Percentiles rank a stretch among this genome's conserved stretches.
phyloP scores from a whole-genome alignment of 23 tunicate species.

The Oikopleura vanhoeffeni region DNA sequence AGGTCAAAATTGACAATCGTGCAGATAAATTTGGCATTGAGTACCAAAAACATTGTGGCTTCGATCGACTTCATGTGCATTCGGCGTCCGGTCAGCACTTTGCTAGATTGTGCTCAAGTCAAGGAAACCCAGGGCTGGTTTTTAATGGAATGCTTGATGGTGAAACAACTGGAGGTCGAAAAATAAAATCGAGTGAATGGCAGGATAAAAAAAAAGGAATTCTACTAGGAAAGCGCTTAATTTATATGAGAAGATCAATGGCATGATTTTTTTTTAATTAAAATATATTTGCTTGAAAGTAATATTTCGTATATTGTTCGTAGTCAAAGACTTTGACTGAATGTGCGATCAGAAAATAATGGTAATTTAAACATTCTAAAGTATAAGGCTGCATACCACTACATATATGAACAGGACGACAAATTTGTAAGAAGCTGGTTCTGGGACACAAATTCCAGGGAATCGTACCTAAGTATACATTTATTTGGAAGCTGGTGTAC shows the following conservation, averaged over 20 bases:
- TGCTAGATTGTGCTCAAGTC: not conserved
- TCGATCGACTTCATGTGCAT: not conserved
- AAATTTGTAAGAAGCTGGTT: too few relatives aligned
- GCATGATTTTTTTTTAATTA: not conserved
- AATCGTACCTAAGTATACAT: too few relatives aligned
- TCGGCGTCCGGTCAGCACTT: not conserved
- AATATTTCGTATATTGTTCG: too few relatives aligned
- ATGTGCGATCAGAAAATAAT: too few relatives aligned
- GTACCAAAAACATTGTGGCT: not conserved
- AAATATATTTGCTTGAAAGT: too few relatives aligned
- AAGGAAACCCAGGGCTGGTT: not conserved
- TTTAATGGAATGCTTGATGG: not conserved
- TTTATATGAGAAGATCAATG: too few relatives aligned
- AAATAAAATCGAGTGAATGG: not conserved
- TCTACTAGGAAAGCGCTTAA: not conserved
- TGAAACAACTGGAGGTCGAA: not conserved
- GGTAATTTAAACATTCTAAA: too few relatives aligned
- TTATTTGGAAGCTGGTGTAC: too few relatives aligned
- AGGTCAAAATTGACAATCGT: not conserved
- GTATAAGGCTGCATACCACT: too few relatives aligned
- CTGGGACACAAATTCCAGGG: too few relatives aligned
- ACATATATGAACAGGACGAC: too few relatives aligned
- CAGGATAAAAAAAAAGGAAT: not conserved
- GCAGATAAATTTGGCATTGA: not conserved
- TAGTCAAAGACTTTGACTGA: too few relatives aligned